Evolutionary conservation across 2,113 vertebrate genomes (phyloP).

Genomic region (Passer montanus): DNA sequence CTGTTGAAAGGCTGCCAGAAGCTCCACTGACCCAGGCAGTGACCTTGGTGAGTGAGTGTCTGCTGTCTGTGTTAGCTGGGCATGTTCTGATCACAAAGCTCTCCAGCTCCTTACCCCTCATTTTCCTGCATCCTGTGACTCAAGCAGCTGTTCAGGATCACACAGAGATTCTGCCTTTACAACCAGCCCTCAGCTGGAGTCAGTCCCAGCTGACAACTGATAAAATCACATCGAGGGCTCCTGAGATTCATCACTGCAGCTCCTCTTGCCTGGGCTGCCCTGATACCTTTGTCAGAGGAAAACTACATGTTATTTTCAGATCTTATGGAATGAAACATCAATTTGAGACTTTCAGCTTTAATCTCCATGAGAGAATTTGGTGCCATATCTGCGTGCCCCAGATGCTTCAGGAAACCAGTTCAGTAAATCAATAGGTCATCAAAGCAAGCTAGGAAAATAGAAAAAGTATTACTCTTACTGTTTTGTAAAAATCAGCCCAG

Average conservation of each 20-base stretch:
- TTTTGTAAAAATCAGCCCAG: neutral
- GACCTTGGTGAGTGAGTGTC: neutral
- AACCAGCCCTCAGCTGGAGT: neutral
- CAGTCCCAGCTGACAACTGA: neutral
- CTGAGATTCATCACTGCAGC: neutral
- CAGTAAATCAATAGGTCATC: slow-evolving; percentile 42
- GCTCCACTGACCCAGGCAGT: neutral
- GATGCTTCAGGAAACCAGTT: neutral
- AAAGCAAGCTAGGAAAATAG: slow-evolving; percentile 9
- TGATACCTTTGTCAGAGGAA: slow-evolving; percentile 9
- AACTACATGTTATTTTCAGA: neutral
- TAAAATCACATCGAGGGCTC: neutral
- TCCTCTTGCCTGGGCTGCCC: neutral
- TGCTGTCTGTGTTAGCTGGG: neutral
- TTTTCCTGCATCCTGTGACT: neutral
- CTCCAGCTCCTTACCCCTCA: neutral
- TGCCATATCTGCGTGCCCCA: slow-evolving; percentile 10
- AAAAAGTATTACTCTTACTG: neutral
- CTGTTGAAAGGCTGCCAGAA: neutral
- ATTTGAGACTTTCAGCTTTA: slow-evolving; percentile 30
- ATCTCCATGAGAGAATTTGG: slow-evolving; percentile 22
- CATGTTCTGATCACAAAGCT: neutral
- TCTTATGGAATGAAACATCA: slow-evolving; percentile 27
- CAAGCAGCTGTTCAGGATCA: neutral
- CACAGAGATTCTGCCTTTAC: neutral